A percentile compares a stretch with the other conserved stretches of the same genome.
phyloP scores from a whole-genome alignment of 2,888 invertebrate species.

The Lamellibrachia columna region DNA sequence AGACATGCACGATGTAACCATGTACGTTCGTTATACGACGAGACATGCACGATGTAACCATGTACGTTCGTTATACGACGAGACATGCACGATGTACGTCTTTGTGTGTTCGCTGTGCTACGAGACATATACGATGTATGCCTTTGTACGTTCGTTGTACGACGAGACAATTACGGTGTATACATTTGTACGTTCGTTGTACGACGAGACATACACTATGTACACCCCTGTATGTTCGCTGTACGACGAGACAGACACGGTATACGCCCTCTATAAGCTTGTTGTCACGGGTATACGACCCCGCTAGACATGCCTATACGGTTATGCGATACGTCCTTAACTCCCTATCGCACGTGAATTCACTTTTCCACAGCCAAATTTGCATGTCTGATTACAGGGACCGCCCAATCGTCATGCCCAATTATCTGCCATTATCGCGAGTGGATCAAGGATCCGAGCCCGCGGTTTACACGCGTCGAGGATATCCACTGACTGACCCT shows the following conservation, averaged over 20 bases:
- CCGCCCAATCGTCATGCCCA: conserved; percentile 1
- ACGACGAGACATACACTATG: neutral
- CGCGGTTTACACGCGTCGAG: neutral
- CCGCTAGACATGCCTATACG: neutral
- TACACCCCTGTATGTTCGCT: neutral
- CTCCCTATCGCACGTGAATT: neutral
- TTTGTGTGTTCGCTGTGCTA: neutral
- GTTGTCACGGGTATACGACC: neutral
- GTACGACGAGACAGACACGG: neutral
- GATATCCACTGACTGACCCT: neutral
- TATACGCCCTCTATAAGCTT: too few relatives aligned
- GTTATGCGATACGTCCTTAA: neutral
- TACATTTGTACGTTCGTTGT: too few relatives aligned
- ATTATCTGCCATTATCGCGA: neutral
- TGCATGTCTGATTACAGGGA: neutral
- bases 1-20: too few relatives aligned
- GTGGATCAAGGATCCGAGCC: neutral
- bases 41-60: neutral
- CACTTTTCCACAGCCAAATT: neutral
- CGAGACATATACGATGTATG: neutral
- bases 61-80: neutral
- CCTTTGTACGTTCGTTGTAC: neutral
- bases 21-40: neutral
- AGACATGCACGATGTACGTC: neutral
- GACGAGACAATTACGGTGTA: neutral